Evolutionary conservation across 2,888 invertebrate genomes (phyloP).

Genomic region (Coremacera marginata): DNA sequence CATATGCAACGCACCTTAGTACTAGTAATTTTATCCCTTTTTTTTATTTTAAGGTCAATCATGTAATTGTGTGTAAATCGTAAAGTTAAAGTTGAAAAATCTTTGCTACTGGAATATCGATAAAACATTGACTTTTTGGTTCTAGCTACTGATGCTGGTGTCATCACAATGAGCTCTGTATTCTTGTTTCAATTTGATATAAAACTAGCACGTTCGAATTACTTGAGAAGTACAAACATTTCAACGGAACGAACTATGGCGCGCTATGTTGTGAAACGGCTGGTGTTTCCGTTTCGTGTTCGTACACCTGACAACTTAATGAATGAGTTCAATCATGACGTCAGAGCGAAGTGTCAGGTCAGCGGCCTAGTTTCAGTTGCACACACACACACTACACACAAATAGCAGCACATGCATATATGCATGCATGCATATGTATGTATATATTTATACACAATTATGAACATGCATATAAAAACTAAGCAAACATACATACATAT

Average conservation of each 20-base stretch:
- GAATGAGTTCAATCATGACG: slow-evolving; percentile 68
- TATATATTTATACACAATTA: slow-evolving; percentile 41
- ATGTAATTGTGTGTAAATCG: too few species aligned
- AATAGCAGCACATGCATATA: slow-evolving; percentile 26
- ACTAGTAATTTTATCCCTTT: background rate
- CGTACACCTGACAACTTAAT: slow-evolving; percentile 45
- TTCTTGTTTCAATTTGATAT: too few species aligned
- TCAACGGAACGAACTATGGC: background rate
- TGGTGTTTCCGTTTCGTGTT: background rate
- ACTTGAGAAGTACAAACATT: background rate
- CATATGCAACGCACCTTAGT: too few species aligned
- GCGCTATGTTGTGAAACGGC: background rate
- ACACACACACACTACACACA: slow-evolving; percentile 41
- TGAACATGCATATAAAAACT: background rate
- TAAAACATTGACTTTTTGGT: too few species aligned
- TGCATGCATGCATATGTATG: slow-evolving; percentile 38
- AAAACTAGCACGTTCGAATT: too few species aligned
- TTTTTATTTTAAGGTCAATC: background rate
- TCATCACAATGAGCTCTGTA: too few species aligned
- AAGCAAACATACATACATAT: slow-evolving; percentile 51
- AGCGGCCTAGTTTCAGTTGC: slow-evolving; percentile 65
- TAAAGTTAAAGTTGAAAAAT: background rate
- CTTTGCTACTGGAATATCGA: too few species aligned
- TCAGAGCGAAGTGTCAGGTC: slow-evolving; percentile 66
- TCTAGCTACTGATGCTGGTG: too few species aligned